Conservation (phyloP, 2,888 invertebrate species). For the Nomada lathburiana region DNA sequence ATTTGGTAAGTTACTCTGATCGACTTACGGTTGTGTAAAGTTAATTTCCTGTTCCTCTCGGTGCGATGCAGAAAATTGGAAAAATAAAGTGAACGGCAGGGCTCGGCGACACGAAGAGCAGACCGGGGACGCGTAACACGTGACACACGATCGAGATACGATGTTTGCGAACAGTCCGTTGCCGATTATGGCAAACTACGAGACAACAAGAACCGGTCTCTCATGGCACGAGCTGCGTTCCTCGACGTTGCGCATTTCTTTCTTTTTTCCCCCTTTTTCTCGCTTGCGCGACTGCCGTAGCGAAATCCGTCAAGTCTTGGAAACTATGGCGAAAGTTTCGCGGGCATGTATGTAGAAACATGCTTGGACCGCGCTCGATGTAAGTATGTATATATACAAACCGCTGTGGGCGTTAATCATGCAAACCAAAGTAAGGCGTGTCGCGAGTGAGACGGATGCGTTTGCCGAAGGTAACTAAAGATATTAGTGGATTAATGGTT, state of each 20-base stretch:
- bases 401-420: constrained; percentile 53
- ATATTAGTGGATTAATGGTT: constrained; percentile 65
- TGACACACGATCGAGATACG: constrained; percentile 46
- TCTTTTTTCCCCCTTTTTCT: not conserved
- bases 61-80: constrained; percentile 33
- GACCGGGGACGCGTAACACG: constrained; percentile 46
- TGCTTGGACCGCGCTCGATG: constrained; percentile 21
- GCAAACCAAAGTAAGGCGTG: constrained; percentile 53
- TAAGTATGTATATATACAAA: constrained; percentile 4
- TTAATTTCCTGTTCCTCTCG: constrained; percentile 36
- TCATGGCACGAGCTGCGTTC: constrained; percentile 32
- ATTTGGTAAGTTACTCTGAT: constrained; percentile 18
- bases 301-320: constrained; percentile 27
- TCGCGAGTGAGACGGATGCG: constrained; percentile 42
- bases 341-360: constrained; percentile 33
- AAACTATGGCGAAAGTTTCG: constrained; percentile 48
- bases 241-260: constrained; percentile 27
- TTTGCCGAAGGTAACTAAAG: constrained; percentile 25
- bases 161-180: constrained; percentile 51
- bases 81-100: constrained; percentile 42
- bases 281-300: constrained; percentile 13
- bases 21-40: constrained; percentile 33
- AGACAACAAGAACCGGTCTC: constrained; percentile 37
- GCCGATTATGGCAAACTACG: constrained; percentile 54
- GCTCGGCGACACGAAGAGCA: constrained; percentile 26